Base-by-base conservation (phyloP, 2,113 vertebrate species). In the Forbesichthys agassizii region DNA sequence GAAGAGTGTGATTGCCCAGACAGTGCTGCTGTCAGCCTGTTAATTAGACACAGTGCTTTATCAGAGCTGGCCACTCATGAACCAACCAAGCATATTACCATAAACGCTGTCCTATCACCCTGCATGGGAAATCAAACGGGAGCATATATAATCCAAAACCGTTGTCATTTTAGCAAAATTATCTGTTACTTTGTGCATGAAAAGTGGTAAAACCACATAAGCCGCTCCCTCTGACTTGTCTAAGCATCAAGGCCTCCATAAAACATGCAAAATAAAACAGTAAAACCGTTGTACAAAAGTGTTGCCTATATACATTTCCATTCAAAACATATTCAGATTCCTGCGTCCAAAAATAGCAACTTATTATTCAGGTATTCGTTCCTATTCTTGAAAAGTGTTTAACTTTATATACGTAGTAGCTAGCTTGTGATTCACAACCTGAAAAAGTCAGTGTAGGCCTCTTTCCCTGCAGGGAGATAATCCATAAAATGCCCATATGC, bases 21-120 rank as follows among this genome's bases (percentile, higher is more conserved):
- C 89, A 88, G 84, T 80, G 79, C 79, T 71, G 86, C 88, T 90
- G 90, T 89, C 88, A 88, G 82, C 61, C 81, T 88, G 88, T 90
- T 92, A 91, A 92, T 93, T 92, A 91, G 90, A 88, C 84, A 90
- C 82, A 74, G 74, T 67, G 83, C 84, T 91, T 91, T 89, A 93
- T 91, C 86, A 84, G 85, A 89, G 84, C 85, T 71, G 85, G 82
- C 80, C 87, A 88, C 88, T 92, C 88, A 73, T 70, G 69, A 86
- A 79, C 71, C 71, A 12, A 70, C 80, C 80, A 54, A 77, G 72
- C 79, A 71, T 73, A 83, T 87, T 84, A 82, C 49, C 81, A 78
- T 76, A 78, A 82, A 87, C 64, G 79, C 68, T 80, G 78, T 81
- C 76, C 84, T 84, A 84, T 81, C 80, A 64, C 59, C 55, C 71